A percentile compares a stretch with the other conserved stretches of the same genome.
phyloP scores from a whole-genome alignment of 2,888 invertebrate genomes.

The Julus scandinavius region DNA sequence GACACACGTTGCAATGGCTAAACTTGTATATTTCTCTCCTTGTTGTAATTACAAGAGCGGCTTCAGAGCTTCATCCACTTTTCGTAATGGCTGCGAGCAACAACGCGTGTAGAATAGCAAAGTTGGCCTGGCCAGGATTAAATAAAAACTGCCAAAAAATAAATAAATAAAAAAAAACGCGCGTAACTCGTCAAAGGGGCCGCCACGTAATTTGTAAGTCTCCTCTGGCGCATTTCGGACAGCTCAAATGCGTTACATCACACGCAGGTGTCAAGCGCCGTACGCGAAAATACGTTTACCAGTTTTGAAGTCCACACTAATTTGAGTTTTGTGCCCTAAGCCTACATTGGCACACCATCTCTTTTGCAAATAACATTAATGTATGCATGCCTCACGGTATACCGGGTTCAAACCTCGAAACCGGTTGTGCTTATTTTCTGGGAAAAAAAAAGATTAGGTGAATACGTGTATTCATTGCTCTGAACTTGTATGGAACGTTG shows the following conservation, averaged over 20 bases:
- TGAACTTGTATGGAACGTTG: no score
- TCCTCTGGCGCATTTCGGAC: not conserved
- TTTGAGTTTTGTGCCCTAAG: not conserved
- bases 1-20: not conserved
- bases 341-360: not conserved
- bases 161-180: not conserved
- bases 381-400: not conserved
- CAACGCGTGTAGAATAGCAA: not conserved
- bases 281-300: not conserved
- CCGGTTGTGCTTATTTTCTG: no score
- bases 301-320: not conserved
- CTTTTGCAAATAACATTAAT: not conserved
- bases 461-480: no score
- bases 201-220: not conserved
- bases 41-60: not conserved
- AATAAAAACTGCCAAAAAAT: not conserved
- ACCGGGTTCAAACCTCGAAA: not conserved
- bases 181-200: not conserved
- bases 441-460: no score
- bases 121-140: not conserved
- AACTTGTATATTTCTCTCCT: not conserved
- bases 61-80: not conserved
- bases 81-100: not conserved
- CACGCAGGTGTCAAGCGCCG: not conserved
- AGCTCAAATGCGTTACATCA: not conserved